phyloP scores from a whole-genome alignment of 2,113 vertebrate genomes.

The Aramus guarauna region DNA sequence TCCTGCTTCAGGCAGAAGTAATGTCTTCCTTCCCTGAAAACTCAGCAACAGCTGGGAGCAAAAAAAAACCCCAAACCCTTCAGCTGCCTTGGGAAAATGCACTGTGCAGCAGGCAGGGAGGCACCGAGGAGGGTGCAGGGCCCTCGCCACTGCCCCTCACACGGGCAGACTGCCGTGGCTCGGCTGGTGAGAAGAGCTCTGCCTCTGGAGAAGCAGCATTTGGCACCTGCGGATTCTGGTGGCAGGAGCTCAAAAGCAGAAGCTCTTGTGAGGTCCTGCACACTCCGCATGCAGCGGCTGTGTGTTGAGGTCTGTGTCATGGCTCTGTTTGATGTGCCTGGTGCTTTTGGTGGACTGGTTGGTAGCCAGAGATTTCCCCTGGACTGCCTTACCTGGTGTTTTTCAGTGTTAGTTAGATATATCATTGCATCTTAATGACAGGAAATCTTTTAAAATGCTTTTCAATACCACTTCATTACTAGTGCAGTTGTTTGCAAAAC shows the following conservation, averaged over 20 bases:
- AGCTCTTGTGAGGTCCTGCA: background rate
- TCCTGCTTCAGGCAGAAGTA: background rate
- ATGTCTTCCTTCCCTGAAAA: background rate
- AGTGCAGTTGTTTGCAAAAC: background rate
- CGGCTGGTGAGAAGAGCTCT: background rate
- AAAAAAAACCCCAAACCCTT: accelerated
- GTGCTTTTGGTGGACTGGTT: background rate
- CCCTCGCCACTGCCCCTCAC: background rate
- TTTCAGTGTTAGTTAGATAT: background rate
- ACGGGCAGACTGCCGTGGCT: accelerated
- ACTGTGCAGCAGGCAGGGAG: background rate
- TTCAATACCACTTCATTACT: background rate
- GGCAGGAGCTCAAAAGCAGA: background rate
- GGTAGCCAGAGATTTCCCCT: background rate
- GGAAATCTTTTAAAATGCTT: background rate
- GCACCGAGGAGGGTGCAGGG: accelerated
- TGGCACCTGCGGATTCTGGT: background rate
- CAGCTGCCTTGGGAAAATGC: background rate
- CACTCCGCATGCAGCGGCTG: background rate
- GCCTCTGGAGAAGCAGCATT: background rate
- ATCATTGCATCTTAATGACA: background rate
- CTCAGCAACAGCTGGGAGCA: background rate
- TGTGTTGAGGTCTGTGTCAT: background rate
- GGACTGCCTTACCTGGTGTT: background rate
- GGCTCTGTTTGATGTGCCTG: accelerated